Evolutionary conservation across 92 coral and sea anemone genomes (phyloP), one percentile per base, ranked within the genome.

Genomic region (Porites lobata): DNA sequence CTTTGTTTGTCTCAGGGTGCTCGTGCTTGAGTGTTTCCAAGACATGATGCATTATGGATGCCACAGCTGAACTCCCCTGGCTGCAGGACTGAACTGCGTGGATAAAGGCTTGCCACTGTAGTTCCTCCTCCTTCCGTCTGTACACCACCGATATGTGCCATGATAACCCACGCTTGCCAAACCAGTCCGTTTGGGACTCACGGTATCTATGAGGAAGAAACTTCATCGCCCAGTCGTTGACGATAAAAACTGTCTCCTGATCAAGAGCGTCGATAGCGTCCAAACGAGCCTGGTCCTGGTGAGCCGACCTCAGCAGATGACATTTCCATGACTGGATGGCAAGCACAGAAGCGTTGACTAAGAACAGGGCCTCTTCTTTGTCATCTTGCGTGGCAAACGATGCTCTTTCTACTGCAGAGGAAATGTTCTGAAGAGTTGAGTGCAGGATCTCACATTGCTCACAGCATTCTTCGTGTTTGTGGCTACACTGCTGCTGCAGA

Each of bases 241-340:
- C 58, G 6, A 85, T 9, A 11, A 84, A 73, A 56, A 85, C 88
- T 64, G 90, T 21, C 62, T 86, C 90, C 4, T 56, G 78, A 50
- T 86, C 29, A 21, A 77, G 90, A 43, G 67, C 53, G 19, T 86
- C 77, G 66, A 69, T 86, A 72, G 62, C 70, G 69, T 86, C 78
- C 78, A 86, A 66, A 51, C 90, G 61, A 54, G 90, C 84, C 90
- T 86, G 90, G 62, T 67, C 84, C 68, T 86, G 90, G 78, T 86
- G 63, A 12, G 77, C 59, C 75, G 85, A 69, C 67, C 86, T 53
- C 13, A 80, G 50, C 67, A 87, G 26, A 64, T 80, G 86, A 21
- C 86, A 79, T 58, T 80, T 87, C n/a, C n/a, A n/a, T n/a, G n/a
- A n/a, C n/a, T n/a, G n/a, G n/a, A n/a, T n/a, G n/a, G n/a, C n/a